Conservation (phyloP, 2,888 invertebrate genomes). For the Drosophila koepferae region DNA sequence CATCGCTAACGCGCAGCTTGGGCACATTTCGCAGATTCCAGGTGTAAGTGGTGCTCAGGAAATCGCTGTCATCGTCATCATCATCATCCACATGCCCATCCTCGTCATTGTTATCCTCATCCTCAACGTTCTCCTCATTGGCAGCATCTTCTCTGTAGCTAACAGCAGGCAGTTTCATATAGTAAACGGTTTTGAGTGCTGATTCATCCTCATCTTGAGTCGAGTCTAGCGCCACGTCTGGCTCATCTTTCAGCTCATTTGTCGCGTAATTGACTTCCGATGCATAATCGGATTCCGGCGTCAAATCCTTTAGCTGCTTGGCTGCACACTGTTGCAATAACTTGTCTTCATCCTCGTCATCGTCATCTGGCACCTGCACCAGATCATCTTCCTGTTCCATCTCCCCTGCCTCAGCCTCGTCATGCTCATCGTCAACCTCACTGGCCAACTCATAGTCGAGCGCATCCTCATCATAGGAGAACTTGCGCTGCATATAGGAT, state of each 20-base stretch:
- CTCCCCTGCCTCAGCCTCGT: conserved; percentile 4
- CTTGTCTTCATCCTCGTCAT: conserved; percentile 16
- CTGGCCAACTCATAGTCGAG: conserved; percentile 74
- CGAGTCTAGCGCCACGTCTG: conserved; percentile 47
- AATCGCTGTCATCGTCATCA: conserved; percentile 69
- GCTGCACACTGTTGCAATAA: conserved; percentile 39
- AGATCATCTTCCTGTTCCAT: conserved; percentile 46
- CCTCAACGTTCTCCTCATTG: conserved; percentile 9
- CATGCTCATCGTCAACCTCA: conserved; percentile 17
- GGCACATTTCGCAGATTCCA: conserved; percentile 83
- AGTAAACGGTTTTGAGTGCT: conserved; percentile 47
- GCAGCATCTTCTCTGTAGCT: conserved; percentile 33
- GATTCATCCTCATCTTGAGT: conserved; percentile 37
- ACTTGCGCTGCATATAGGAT: conserved; percentile 65
- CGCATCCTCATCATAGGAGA: conserved; percentile 81
- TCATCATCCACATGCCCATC: conserved; percentile 38
- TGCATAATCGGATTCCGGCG: conserved; percentile 84
- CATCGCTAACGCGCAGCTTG: conserved; percentile 73
- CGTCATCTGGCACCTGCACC: conserved; percentile 42
- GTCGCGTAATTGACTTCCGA: conserved; percentile 80
- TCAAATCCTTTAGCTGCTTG: conserved; percentile 72
- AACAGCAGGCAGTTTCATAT: conserved; percentile 59
- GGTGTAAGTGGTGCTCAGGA: conserved; percentile 82
- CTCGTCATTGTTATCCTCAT: conserved; percentile 6
- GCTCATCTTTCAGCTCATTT: conserved; percentile 59